Base-by-base conservation (phyloP, 2,888 invertebrate species). In the Lasioglossum zephyrum region DNA sequence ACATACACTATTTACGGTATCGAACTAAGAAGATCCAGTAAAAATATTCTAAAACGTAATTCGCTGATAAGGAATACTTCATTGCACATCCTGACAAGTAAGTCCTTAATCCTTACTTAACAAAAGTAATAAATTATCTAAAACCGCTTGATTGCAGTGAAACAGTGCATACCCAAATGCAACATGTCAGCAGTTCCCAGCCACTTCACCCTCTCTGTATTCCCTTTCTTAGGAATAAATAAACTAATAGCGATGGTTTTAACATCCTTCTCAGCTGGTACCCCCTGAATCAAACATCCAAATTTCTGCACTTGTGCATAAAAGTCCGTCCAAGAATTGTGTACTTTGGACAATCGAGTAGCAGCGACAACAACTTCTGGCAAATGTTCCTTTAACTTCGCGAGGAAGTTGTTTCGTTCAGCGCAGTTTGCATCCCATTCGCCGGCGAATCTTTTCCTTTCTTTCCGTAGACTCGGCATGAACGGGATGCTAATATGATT, bases 401-500 rank as follows among this genome's bases (percentile, higher is more conserved):
- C 69, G 0, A 86, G 57, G 63, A 84, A 92, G 6, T 82, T 80
- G 8, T 76, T 22, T 6, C 89, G 74, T 13, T 88, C 49, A 4
- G 73, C 72, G 0, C 77, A 22, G 26, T 84, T 47, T 0, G 3
- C 31, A 3, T 39, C 69, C 92, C 92, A 92, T 0, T 83, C 53
- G 6, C 90, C 82, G 2, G 90, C 89, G 13, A 81, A 72, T 5
- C 41, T 73, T 22, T 84, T 79, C 16, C 90, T 53, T 26, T 89
- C 90, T 31, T 85, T 88, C 41, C 92, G 86, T n/a, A 92, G 39
- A 22, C 85, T 77, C 9, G 90, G 91, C 92, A 92, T 92, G 39
- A 92, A 92, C 8, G 92, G 92, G 0, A 92, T 79, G 77, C 92
- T 92, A 3, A 92, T 88, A 49, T 92, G 92, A 85, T 92, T 92